phyloP scores from a whole-genome alignment of 2,888 invertebrate genomes.

The Willowsia nigromaculata region DNA sequence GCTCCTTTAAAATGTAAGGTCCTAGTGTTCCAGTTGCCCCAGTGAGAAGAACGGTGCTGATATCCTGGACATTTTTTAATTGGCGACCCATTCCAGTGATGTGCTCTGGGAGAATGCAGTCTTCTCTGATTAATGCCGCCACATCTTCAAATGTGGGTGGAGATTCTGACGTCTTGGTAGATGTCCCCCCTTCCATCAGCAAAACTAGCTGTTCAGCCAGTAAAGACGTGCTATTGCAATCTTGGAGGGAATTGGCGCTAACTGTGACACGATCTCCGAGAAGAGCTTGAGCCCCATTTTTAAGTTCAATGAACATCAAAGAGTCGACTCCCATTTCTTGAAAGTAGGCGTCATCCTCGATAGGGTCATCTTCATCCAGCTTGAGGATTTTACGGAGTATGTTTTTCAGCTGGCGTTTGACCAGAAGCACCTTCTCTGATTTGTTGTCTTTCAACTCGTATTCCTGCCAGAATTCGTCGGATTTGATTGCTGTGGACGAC shows the following conservation, averaged over 20 bases:
- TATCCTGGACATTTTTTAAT: background rate
- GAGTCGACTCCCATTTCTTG: slow-evolving; percentile 23
- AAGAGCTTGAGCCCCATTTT: background rate
- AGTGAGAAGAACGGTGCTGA: slow-evolving; percentile 33
- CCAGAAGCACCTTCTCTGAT: background rate
- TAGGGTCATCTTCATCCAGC: background rate
- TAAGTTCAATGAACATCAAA: no score
- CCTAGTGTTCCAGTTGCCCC: slow-evolving; percentile 54
- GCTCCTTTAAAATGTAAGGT: slow-evolving; percentile 48
- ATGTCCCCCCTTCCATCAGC: slow-evolving; percentile 34
- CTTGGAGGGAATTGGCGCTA: slow-evolving; percentile 49
- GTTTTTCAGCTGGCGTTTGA: background rate
- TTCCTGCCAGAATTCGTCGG: slow-evolving; percentile 1
- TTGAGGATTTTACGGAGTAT: background rate
- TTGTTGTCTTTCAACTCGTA: background rate
- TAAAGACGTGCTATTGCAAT: slow-evolving; percentile 50
- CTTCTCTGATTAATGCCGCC: slow-evolving; percentile 28
- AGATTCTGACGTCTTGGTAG: no score
- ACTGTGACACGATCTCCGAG: slow-evolving; percentile 4
- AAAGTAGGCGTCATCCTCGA: background rate
- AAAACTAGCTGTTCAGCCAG: slow-evolving; percentile 30
- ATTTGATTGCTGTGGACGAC: background rate
- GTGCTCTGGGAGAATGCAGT: slow-evolving; percentile 48
- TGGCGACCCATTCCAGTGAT: no score
- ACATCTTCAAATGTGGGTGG: slow-evolving; percentile 5